Percentiles rank a stretch among this genome's conserved stretches.
Evolutionary conservation across 2,797 vertebrate species (phyloP).

Genomic region (Peromyscus eremicus): DNA sequence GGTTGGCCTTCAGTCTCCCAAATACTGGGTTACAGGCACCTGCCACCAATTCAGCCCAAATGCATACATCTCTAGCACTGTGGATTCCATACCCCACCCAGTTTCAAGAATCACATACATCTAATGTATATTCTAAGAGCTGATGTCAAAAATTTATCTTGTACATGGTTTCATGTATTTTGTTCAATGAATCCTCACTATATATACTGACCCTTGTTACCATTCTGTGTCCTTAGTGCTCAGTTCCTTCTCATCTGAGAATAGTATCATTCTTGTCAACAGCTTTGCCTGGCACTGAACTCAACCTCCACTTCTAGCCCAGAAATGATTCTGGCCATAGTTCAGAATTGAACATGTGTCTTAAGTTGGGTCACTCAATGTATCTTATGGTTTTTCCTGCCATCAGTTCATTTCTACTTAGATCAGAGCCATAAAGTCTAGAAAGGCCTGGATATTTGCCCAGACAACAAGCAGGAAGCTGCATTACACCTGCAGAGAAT

Average conservation of each 20-base stretch:
- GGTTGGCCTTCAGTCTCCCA: neutral
- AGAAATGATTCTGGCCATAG: neutral
- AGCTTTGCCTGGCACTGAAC: neutral
- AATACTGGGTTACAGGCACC: neutral
- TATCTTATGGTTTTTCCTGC: neutral
- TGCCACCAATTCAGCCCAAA: neutral
- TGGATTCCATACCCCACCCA: neutral
- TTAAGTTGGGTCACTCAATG: slow-evolving; percentile 16
- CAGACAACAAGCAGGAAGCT: neutral
- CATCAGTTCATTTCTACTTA: neutral
- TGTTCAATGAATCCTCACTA: neutral
- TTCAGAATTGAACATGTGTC: neutral
- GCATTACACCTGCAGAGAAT: neutral
- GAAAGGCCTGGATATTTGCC: neutral
- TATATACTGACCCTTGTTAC: neutral
- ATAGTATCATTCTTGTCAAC: neutral
- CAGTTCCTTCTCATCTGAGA: slow-evolving; percentile 9
- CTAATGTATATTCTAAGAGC: slow-evolving; percentile 38
- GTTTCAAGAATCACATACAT: neutral
- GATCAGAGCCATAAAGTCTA: neutral
- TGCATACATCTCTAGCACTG: neutral
- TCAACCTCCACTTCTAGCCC: neutral
- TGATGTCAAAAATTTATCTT: slow-evolving; percentile 12
- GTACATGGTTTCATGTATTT: neutral
- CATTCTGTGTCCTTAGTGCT: neutral